Evolutionary conservation across 2,113 vertebrate genomes (phyloP), one percentile per base, ranked within the genome.

Genomic region (Callopanchax toddi): DNA sequence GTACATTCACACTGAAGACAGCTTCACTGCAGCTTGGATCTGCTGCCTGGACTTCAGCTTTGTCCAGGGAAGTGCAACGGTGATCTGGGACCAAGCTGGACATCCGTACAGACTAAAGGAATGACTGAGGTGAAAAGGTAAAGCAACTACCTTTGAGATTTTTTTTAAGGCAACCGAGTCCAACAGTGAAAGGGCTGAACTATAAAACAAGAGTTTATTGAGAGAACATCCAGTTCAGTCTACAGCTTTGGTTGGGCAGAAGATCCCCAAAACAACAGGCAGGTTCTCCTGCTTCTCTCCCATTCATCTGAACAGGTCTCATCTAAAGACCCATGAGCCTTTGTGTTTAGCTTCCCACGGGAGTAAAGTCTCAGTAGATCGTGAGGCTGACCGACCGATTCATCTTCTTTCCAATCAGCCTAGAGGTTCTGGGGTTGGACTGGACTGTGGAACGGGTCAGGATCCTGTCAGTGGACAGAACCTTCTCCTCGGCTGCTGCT

Each of bases 351-450:
- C 22, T 21, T 71, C 67, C 51, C 49, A 46, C 57, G n/a, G 59
- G 58, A 15, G 57, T 18, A 0, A 5, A 42, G 81, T 60, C 70
- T 94, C 87, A 99, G 88, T 98, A 99, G 83, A 98, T 98, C 51
- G 96, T 98, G 56, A 99, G 94, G 84, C 97, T 98, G 85, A 98
- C 90, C 4, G 97, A 98, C 16, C 97, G 95, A 78, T 95, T 98
- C 94, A 97, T 98, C 83, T 98, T 99, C 91, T 99, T 99, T 36
- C 97, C 97, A 42, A 97, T 94, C 76, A 98, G 93, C 25, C 97
- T 93, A 26, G 94, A 91, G 26, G 91, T 92, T 79, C 95, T 92
- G 70, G 89, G 94, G 74, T 92, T 85, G 8, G 89, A 89, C 75
- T 97, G 97, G 1, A 95, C 87, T 0, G 94, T 95, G 52, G 97